These are phyloP conservation scores for Heliconius aoede DNA, from an alignment of 2,888 invertebrate species.

Conservation along the genomic window DNA sequence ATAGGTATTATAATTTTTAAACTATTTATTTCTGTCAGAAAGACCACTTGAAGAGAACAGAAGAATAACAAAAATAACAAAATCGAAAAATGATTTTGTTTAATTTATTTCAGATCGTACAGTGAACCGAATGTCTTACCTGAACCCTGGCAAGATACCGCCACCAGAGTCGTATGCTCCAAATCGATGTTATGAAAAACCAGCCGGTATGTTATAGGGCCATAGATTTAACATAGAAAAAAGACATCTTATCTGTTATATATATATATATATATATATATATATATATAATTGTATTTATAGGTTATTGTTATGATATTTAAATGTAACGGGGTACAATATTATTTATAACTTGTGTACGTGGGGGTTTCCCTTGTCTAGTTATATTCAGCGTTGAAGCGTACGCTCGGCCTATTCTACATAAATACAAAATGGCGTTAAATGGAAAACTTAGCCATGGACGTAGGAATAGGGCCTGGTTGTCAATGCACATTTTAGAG, in stretches of 20 bases:
- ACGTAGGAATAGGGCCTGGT: too few relatives aligned
- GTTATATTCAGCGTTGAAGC: background rate
- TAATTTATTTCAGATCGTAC: slow-evolving; percentile 79
- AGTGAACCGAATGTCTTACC: slow-evolving; percentile 85
- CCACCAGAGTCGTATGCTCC: slow-evolving; percentile 76
- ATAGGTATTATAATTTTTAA: too few relatives aligned
- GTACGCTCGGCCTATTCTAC: background rate
- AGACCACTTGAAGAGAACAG: too few relatives aligned
- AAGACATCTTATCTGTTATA: too few relatives aligned
- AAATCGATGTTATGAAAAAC: slow-evolving; percentile 74
- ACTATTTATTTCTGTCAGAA: too few relatives aligned
- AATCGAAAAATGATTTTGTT: background rate
- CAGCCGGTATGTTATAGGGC: too few relatives aligned
- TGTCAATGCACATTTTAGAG: too few relatives aligned
- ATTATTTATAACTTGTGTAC: background rate
- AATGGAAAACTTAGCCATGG: background rate
- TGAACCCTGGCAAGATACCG: slow-evolving; percentile 77
- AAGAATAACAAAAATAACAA: background rate
- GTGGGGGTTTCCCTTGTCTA: background rate
- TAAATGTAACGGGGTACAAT: background rate
- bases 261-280: background rate
- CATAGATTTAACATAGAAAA: too few relatives aligned
- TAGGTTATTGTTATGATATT: background rate
- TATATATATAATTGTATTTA: background rate
- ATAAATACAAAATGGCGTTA: too few relatives aligned